phyloP scores from a whole-genome alignment of 2,113 vertebrate species.

The Speoplatyrhinus poulsoni region DNA sequence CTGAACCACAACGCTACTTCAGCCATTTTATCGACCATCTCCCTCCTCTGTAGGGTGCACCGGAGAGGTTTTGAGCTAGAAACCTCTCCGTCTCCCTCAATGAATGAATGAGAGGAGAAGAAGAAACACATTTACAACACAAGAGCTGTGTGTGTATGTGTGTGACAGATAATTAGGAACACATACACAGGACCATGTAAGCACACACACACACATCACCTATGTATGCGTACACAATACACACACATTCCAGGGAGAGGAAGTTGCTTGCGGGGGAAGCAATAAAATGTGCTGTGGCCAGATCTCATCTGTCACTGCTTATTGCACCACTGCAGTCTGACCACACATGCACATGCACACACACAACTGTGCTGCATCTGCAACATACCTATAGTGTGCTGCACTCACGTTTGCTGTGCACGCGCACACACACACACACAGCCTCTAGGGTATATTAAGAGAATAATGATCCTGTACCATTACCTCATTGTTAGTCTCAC shows the following conservation, averaged over 20 bases:
- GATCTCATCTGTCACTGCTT: conserved; percentile 53
- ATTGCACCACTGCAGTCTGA: conserved; percentile 48
- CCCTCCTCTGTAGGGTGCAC: too few species aligned
- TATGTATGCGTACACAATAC: conserved; percentile 6
- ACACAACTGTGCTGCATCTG: background rate
- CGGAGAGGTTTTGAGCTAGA: too few species aligned
- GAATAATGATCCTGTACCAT: conserved; percentile 50
- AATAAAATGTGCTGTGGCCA: conserved; percentile 52
- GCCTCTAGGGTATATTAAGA: conserved; percentile 46
- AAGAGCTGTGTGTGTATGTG: too few species aligned
- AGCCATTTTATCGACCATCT: too few species aligned
- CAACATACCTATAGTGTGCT: too few species aligned
- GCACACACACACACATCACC: conserved; percentile 7
- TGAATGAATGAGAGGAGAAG: too few species aligned
- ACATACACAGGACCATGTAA: background rate
- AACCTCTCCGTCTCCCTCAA: too few species aligned
- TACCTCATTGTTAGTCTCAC: conserved; percentile 27
- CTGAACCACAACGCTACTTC: too few species aligned
- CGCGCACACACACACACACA: background rate
- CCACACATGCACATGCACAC: conserved; percentile 5
- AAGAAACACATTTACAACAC: too few species aligned
- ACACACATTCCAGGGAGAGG: conserved; percentile 4
- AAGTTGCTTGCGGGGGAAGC: conserved; percentile 43
- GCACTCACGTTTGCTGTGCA: too few species aligned
- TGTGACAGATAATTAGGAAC: too few species aligned